Evolutionary conservation across 2,888 invertebrate genomes (phyloP), one percentile per base, ranked within the genome.

Genomic region (Eurytoma adleriae): DNA sequence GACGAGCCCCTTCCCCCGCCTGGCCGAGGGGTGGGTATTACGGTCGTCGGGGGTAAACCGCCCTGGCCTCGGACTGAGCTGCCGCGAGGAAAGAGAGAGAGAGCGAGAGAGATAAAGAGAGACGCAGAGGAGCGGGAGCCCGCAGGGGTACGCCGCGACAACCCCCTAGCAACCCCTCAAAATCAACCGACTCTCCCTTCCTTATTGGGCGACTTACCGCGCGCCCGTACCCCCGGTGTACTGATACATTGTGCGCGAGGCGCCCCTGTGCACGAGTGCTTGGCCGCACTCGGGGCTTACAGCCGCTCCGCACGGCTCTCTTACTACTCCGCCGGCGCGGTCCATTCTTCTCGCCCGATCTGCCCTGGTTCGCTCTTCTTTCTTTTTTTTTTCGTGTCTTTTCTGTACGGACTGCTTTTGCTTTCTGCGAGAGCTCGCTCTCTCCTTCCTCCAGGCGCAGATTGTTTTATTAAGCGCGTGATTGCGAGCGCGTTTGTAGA

Each of bases 151-250:
- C 89, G 90, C 90, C 90, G 85, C 90, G 90, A 90, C 90, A 90
- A 90, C 89, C 89, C 89, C 90, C 89, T 89, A 88, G 90, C 90
- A 90, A 90, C 90, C 90, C 90, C 90, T 90, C 90, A 90, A 90
- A 90, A 90, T 90, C 90, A 90, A 90, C 90, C 90, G 86, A 88
- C 83, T 79, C 77, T 57, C 77, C 72, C 82, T 78, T 76, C 73
- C 81, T 82, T 81, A 81, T 81, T 81, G 81, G 81, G 74, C 81
- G 78, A 78, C 80, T 81, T 81, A 80, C 78, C 81, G 62, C 76
- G 62, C 48, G 62, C 62, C 14, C 27, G 62, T 64, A 30, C 66
- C 7, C 30, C 48, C 7, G 5, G 24, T 66, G 18, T 66, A 57
- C 50, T 14, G n/a, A 52, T 73, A 73, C 54, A 64, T 64, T 74